phyloP scores from a whole-genome alignment of 2,888 invertebrate species.

The Acleris literana region DNA sequence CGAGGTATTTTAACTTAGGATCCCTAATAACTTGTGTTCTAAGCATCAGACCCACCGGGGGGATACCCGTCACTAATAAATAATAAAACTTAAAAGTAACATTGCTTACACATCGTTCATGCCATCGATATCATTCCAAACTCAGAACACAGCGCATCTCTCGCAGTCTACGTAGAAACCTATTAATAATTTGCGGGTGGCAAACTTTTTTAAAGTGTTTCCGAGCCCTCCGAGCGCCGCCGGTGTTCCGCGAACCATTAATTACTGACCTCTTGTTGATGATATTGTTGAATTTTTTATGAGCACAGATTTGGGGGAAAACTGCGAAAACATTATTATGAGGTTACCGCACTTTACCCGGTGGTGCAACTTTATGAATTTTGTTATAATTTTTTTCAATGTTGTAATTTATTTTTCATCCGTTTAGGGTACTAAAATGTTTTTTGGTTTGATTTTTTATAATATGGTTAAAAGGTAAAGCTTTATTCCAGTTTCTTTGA shows the following conservation, averaged over 20 bases:
- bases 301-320: slow-evolving; percentile 46
- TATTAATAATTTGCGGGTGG: slow-evolving; percentile 80
- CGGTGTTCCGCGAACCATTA: slow-evolving; percentile 50
- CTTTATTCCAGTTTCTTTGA: too few species aligned
- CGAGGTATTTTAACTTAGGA: too few species aligned
- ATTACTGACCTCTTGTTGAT: slow-evolving; percentile 69
- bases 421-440: slow-evolving; percentile 8
- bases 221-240: slow-evolving; percentile 54
- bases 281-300: slow-evolving; percentile 73
- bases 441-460: background rate
- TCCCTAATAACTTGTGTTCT: too few species aligned
- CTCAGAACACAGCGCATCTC: slow-evolving; percentile 43
- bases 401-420: slow-evolving; percentile 16
- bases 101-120: background rate
- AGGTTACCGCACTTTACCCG: slow-evolving; percentile 22
- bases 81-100: too few species aligned
- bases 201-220: slow-evolving; percentile 79
- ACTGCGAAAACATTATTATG: slow-evolving; percentile 39
- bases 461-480: background rate
- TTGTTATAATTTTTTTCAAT: slow-evolving; percentile 29
- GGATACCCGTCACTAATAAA: too few species aligned
- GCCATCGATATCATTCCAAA: slow-evolving; percentile 24
- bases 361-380: slow-evolving; percentile 26
- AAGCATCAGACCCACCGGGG: too few species aligned
- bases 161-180: slow-evolving; percentile 65